Percentiles rank a stretch among this genome's conserved stretches.
phyloP scores from a whole-genome alignment of 23 tunicate genomes.

The Ascidia mentula region DNA sequence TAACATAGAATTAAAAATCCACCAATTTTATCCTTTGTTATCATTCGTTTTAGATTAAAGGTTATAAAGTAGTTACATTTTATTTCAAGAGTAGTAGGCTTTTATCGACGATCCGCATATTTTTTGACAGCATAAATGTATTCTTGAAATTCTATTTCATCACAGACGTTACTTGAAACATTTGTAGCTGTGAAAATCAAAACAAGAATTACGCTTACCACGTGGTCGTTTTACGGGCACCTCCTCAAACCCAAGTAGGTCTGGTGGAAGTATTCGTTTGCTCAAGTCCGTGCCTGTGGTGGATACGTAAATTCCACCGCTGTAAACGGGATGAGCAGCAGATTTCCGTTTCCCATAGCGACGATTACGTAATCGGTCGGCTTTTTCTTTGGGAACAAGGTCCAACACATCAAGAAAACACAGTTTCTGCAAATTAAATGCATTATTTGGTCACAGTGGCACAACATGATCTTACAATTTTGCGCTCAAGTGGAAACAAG shows the following conservation, averaged over 20 bases:
- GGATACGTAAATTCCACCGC: conserved; percentile 81
- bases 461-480: no score
- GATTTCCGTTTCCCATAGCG: conserved; percentile 62
- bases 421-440: conserved; percentile 39
- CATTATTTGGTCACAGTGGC: no score
- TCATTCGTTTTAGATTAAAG: no score
- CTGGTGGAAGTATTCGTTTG: conserved; percentile 49
- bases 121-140: not conserved
- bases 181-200: not conserved
- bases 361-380: conserved; percentile 56
- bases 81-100: no score
- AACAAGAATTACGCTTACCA: conserved; percentile 25
- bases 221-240: conserved; percentile 64
- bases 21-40: no score
- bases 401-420: conserved; percentile 38
- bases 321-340: conserved; percentile 84
- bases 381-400: conserved; percentile 57
- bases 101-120: no score
- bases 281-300: conserved; percentile 33
- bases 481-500: no score
- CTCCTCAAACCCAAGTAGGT: conserved; percentile 49
- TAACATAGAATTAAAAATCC: no score
- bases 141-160: not conserved
- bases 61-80: no score
- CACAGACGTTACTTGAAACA: not conserved